Base-by-base conservation (phyloP, 2,888 invertebrate genomes). In the Drosophila glabriapex region DNA sequence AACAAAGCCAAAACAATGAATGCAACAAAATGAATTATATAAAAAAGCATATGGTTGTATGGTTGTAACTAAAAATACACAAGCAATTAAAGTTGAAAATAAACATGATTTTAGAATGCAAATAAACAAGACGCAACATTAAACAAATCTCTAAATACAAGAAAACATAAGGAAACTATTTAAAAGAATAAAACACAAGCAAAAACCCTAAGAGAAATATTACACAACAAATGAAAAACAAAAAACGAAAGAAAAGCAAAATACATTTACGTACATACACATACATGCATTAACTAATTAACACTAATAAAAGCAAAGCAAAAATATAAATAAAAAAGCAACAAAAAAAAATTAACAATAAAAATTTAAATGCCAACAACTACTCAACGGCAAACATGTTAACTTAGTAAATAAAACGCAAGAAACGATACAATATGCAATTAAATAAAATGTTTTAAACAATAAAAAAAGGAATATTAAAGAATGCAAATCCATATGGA, bases 401-500 rank as follows among this genome's bases (percentile, higher is more conserved):
- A 85, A 85, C 69, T 83, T 85, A 83, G 84, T 83, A 81, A 73
- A 80, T 76, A 80, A 76, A 76, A 56, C 41, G 65, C 74, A 82
- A 75, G 55, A 72, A 80, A 65, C 81, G 63, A 80, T 73, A 79
- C 71, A 81, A 83, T 80, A 81, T 70, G 76, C 81, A 88, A 78
- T 78, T 80, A 76, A 80, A 70, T 73, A 89, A 80, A 83, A 87
- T 79, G 79, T 85, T 85, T 86, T 78, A 78, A 86, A 89, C 77
- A 80, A 75, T 52, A 73, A 60, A 77, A 70, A 64, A 64, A 62
- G 60, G 73, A 80, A 72, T 68, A 82, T 75, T 76, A 71, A 78
- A 66, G 58, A 76, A 88, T 73, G 76, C 75, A 75, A 77, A 73
- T 78, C 74, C 61, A 65, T 63, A 78, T 62, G 82, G 72, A 78